Evolutionary conservation across 2,797 vertebrate species (phyloP), one percentile per base, ranked within the genome.

Genomic region (Ctenochaetus hawaiiensis): DNA sequence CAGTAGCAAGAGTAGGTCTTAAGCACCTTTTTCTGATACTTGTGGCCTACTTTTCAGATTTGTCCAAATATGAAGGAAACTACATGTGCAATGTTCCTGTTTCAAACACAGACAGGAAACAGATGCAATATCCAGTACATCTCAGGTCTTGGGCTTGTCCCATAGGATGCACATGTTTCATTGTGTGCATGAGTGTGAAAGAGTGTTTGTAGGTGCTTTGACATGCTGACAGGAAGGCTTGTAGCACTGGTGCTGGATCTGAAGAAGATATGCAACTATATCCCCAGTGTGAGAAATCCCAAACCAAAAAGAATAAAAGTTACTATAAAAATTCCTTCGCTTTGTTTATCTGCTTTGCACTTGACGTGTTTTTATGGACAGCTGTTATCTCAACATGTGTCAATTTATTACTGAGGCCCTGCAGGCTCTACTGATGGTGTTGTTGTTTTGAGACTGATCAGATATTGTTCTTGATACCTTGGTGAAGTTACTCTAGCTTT

Each of bases 71-170:
- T 72, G 39, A 77, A 75, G 61, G 80, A 75, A 84, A 69, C 56
- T 58, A 67, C 56, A 63, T 63, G 67, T 70, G 43, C 54, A 70
- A 65, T 78, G 76, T 75, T 77, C 51, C 67, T 73, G 57, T 81
- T 84, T 83, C 72, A 83, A 62, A 80, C 49, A 52, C 64, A 6
- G 63, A 52, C 68, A 87, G 89, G 83, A 91, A 89, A 81, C 78
- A 84, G 83, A 76, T 80, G 81, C 68, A 60, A 20, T 14, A 65
- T 61, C 72, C 45, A 69, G 57, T 61, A 65, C 52, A n/a, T 69
- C 16, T 69, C 16, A 51, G 51, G 20, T 67, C 17, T 68, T n/a
- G 34, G 22, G 54, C 52, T 52, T 10, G 10, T 78, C 45, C 47
- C 75, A 68, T 23, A 71, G 77, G 70, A 80, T 63, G 43, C 41